These are phyloP conservation scores for Vanessa cardui DNA, from an alignment of 2,888 invertebrate genomes.

Conservation along the genomic window DNA sequence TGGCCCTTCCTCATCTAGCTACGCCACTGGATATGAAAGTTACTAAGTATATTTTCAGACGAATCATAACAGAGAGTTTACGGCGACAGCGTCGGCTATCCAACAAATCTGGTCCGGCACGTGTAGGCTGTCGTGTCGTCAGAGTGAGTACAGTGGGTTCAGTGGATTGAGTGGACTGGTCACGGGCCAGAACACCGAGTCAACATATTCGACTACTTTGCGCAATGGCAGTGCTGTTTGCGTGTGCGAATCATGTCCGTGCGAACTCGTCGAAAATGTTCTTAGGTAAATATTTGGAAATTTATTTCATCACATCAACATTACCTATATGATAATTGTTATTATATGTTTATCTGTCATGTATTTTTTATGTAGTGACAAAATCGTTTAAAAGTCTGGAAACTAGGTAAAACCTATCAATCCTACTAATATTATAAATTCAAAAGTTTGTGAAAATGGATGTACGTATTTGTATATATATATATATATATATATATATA, in stretches of 20 bases:
- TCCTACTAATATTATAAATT: too few species aligned
- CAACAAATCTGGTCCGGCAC: constrained; percentile 57
- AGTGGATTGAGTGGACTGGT: constrained; percentile 40
- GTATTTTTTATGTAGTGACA: too few species aligned
- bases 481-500: too few species aligned
- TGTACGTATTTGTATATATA: too few species aligned
- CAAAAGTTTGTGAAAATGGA: too few species aligned
- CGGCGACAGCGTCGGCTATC: constrained; percentile 51
- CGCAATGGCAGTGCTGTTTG: constrained; percentile 43
- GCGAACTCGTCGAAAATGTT: constrained; percentile 49
- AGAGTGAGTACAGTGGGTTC: constrained; percentile 37
- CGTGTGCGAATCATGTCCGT: constrained; percentile 58
- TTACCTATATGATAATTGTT: neutral
- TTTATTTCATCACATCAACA: too few species aligned
- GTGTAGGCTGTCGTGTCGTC: constrained; percentile 54
- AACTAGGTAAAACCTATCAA: too few species aligned
- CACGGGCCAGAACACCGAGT: constrained; percentile 1
- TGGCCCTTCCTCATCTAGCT: too few species aligned
- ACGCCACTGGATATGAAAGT: too few species aligned
- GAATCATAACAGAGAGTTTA: constrained; percentile 45
- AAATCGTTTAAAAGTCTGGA: too few species aligned
- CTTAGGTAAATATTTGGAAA: constrained; percentile 43
- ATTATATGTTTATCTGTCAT: too few species aligned
- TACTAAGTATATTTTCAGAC: constrained; percentile 42
- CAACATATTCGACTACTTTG: neutral